phyloP scores from a whole-genome alignment of 2,888 invertebrate species.

The Anoncus sp. region DNA sequence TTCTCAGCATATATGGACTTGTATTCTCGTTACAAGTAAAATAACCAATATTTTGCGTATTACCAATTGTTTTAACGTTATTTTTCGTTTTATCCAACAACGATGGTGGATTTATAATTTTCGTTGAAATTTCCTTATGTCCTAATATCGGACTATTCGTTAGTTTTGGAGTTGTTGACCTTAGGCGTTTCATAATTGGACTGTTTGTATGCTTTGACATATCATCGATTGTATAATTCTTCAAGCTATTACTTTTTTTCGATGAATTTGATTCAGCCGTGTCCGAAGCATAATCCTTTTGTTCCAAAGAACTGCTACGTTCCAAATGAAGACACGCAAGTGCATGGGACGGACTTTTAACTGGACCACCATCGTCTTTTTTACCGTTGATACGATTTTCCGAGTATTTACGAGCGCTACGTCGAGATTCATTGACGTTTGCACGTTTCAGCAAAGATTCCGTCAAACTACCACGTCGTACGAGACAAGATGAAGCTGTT shows the following conservation, averaged over 20 bases:
- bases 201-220: conserved; percentile 75
- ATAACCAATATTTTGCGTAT: conserved; percentile 76
- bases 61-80: conserved; percentile 68
- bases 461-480: conserved; percentile 76
- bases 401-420: conserved; percentile 75
- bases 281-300: conserved; percentile 74
- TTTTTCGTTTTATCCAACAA: conserved; percentile 74
- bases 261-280: conserved; percentile 76
- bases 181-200: conserved; percentile 74
- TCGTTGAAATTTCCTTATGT: conserved; percentile 71
- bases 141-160: conserved; percentile 77
- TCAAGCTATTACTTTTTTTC: conserved; percentile 72
- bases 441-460: conserved; percentile 75
- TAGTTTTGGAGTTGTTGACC: conserved; percentile 75
- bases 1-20: conserved; percentile 78
- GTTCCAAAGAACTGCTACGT: conserved; percentile 77
- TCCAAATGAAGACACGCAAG: conserved; percentile 72
- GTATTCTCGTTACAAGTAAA: conserved; percentile 77
- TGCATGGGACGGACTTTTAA: conserved; percentile 75
- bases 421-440: conserved; percentile 72
- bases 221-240: conserved; percentile 70
- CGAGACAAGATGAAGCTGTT: conserved; percentile 61
- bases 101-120: conserved; percentile 71
- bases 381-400: conserved; percentile 71
- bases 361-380: conserved; percentile 69